Conservation (phyloP, 2,888 invertebrate genomes). For the Athalia rosae region DNA sequence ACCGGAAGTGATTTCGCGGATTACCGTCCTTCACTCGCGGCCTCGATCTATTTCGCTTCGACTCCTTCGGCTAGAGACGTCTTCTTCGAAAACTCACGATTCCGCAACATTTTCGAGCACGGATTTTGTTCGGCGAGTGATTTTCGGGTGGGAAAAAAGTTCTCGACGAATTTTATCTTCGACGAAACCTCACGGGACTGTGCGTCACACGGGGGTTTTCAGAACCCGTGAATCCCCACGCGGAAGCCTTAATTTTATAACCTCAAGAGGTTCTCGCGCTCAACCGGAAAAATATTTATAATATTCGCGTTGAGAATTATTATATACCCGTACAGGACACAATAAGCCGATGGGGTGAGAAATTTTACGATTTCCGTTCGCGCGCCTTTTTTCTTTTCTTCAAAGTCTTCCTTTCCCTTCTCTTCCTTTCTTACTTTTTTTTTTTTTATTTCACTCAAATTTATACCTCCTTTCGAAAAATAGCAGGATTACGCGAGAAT, state of each 20-base stretch:
- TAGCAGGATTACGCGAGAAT: slow-evolving; percentile 28
- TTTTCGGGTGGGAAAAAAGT: too few relatives aligned
- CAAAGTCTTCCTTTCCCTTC: too few relatives aligned
- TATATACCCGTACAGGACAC: background rate
- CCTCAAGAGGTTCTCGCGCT: background rate
- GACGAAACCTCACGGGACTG: too few relatives aligned
- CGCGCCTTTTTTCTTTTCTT: background rate
- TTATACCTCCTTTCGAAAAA: background rate
- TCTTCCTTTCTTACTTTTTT: background rate
- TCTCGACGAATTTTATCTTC: too few relatives aligned
- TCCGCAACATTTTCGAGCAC: background rate
- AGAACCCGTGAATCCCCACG: too few relatives aligned
- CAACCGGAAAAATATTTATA: background rate
- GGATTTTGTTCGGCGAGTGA: too few relatives aligned
- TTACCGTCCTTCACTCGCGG: slow-evolving; percentile 47
- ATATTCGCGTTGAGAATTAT: too few relatives aligned
- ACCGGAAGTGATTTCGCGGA: slow-evolving; percentile 22
- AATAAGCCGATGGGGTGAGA: background rate
- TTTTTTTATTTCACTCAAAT: background rate
- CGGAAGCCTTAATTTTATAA: too few relatives aligned
- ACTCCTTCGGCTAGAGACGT: slow-evolving; percentile 18
- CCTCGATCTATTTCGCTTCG: slow-evolving; percentile 31
- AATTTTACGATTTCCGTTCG: slow-evolving; percentile 13
- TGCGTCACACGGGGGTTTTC: too few relatives aligned
- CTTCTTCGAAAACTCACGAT: background rate